These are phyloP conservation scores for Myotis brandtii DNA, from an alignment of 2,113 vertebrate species.

Conservation along the genomic window DNA sequence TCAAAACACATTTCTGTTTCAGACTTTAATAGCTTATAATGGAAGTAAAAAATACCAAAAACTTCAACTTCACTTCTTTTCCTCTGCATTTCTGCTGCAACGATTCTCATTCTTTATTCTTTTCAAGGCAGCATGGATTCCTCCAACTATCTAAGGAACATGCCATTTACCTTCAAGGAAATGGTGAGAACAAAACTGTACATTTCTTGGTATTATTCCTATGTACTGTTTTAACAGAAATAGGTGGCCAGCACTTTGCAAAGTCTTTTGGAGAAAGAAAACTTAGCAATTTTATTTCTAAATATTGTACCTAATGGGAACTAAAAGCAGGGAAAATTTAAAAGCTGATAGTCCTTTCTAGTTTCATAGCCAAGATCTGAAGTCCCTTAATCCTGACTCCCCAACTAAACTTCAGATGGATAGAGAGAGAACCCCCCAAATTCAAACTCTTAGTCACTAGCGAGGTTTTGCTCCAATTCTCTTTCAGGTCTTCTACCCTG, in stretches of 20 bases:
- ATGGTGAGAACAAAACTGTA: not conserved
- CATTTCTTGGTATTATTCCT: not conserved
- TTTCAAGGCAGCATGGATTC: not conserved
- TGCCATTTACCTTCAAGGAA: not conserved
- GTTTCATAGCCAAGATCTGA: conserved; percentile 27
- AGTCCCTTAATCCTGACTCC: not conserved
- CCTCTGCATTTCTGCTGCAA: not conserved
- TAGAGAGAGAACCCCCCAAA: not conserved
- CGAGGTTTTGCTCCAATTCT: not conserved
- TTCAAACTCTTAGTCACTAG: not conserved
- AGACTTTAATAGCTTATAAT: not conserved
- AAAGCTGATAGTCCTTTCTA: not conserved
- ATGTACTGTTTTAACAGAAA: conserved; percentile 13
- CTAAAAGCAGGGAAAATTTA: not conserved
- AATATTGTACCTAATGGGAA: conserved; percentile 23
- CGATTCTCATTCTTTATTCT: not conserved
- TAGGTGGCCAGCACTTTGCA: conserved; percentile 20
- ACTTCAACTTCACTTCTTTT: not conserved
- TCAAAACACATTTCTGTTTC: not conserved
- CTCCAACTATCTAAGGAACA: not conserved
- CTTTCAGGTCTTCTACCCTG: not conserved
- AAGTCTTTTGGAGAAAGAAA: conserved; percentile 40
- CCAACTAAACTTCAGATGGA: not conserved
- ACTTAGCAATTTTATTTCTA: conserved; percentile 44
- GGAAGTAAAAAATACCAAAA: not conserved